Evolutionary conservation across 2,888 invertebrate genomes (phyloP), one percentile per base, ranked within the genome.

Genomic region (Melanotus villosus): DNA sequence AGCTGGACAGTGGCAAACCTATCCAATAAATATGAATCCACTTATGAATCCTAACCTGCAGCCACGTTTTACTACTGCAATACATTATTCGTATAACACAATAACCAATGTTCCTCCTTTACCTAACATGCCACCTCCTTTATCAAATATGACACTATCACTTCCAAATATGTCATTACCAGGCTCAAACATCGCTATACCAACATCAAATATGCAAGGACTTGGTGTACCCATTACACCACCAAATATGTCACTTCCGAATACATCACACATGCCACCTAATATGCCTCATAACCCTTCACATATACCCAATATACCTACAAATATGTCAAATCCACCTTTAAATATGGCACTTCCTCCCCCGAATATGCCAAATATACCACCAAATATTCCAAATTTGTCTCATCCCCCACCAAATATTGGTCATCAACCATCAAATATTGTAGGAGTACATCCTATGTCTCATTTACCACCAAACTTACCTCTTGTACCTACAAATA

Each of bases 1-100:
- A 41, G 81, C 87, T 2, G 86, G 85, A 30, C 85, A 87, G 72
- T 87, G 87, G 87, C 86, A 86, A 73, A 83, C 85, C 65, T 86
- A 83, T 77, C 82, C 86, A 9, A 54, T 79, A 12, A 14, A 47
- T 4, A 21, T 30, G 26, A 26, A 26, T 26, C n/a, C n/a, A n/a
- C 26, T 62, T 18, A 23, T 62, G 36, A 67, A 52, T 12, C 52
- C 52, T 14, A 58, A 47, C 19, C 23, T 65, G 36, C 21, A 41
- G 10, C 23, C 60, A 18, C 63, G 63, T 38, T 68, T 68, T 26
- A n/a, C n/a, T n/a, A n/a, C n/a, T n/a, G 47, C 21, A 57, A 12
- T 68, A 9, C 57, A 57, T 12, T 68, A 41, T 36, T 14, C 63
- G 6, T 57, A 26, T 9, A 45, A 32, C 23, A 5, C 38, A n/a